phyloP scores from a whole-genome alignment of 2,888 invertebrate genomes.

The Drosophila yooni region DNA sequence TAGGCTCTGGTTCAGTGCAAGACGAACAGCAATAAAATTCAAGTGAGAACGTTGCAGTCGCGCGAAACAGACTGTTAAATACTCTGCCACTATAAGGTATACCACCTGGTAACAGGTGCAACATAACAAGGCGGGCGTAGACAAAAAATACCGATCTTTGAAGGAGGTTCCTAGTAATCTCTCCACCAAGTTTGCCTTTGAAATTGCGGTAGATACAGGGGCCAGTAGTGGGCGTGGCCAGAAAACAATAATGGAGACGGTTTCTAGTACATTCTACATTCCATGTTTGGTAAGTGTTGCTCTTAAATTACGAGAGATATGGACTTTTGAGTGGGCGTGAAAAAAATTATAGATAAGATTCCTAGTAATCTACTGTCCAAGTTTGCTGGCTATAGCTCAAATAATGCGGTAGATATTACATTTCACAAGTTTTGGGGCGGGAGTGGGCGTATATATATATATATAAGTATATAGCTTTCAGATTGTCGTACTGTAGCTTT shows the following conservation, averaged over 20 bases:
- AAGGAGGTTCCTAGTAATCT: neutral
- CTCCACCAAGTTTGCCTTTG: neutral
- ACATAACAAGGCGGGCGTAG: neutral
- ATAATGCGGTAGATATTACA: too few relatives aligned
- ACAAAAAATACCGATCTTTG: neutral
- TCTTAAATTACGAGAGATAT: neutral
- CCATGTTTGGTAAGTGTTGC: neutral
- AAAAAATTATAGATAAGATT: too few relatives aligned
- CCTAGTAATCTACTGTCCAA: too few relatives aligned
- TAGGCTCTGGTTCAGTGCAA: neutral
- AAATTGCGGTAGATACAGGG: neutral
- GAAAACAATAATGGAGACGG: too few relatives aligned
- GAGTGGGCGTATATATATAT: too few relatives aligned
- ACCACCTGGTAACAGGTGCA: neutral
- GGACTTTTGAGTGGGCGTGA: too few relatives aligned
- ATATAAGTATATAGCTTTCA: too few relatives aligned
- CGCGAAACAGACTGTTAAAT: neutral
- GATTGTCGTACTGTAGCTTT: too few relatives aligned
- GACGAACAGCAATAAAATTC: conserved; percentile 1
- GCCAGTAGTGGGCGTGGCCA: too few relatives aligned
- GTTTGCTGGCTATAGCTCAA: too few relatives aligned
- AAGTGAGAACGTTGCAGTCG: conserved; percentile 6
- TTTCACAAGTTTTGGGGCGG: too few relatives aligned
- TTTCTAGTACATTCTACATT: neutral
- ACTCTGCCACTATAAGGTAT: neutral